These are phyloP conservation scores for Drosophila virilis DNA, from an alignment of 1,140 invertebrate species.

Conservation along the genomic window DNA sequence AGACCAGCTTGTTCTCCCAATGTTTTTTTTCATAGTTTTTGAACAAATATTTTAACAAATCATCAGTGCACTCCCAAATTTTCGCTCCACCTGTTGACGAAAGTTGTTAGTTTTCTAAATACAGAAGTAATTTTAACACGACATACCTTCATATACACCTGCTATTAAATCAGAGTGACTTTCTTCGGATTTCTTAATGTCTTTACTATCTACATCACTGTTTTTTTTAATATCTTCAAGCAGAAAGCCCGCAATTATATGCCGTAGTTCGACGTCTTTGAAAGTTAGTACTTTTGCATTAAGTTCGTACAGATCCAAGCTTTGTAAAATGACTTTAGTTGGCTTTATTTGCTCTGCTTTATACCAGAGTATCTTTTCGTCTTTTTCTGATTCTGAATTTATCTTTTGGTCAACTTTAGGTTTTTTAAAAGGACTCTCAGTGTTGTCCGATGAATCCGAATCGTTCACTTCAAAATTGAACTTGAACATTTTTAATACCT, in stretches of 20 bases:
- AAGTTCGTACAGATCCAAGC: slow-evolving; percentile 83
- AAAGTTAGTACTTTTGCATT: slow-evolving; percentile 58
- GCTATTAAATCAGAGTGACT: slow-evolving; percentile 89
- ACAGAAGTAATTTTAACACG: background rate
- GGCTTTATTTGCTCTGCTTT: slow-evolving; percentile 53
- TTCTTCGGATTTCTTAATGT: slow-evolving; percentile 87
- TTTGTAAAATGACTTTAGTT: slow-evolving; percentile 37
- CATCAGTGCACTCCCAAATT: slow-evolving; percentile 95
- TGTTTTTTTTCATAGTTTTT: slow-evolving; percentile 62
- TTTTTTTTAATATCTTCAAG: slow-evolving; percentile 69
- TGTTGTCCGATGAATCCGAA: slow-evolving; percentile 55
- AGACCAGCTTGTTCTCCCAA: slow-evolving; percentile 85
- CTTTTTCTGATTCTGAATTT: slow-evolving; percentile 1
- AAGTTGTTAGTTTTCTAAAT: slow-evolving; percentile 30
- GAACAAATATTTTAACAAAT: slow-evolving; percentile 88
- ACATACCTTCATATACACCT: slow-evolving; percentile 90
- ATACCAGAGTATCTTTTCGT: slow-evolving; percentile 67
- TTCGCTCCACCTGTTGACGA: slow-evolving; percentile 90
- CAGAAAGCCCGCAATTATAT: slow-evolving; percentile 69
- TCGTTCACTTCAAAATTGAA: slow-evolving; percentile 85
- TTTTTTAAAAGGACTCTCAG: slow-evolving; percentile 45
- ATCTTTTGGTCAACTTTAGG: background rate
- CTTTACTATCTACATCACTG: slow-evolving; percentile 73
- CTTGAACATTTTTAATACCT: slow-evolving; percentile 79
- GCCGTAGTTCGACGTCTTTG: slow-evolving; percentile 40